Evolutionary conservation across 2,888 invertebrate genomes (phyloP).

Genomic region (Eristalis tenax): DNA sequence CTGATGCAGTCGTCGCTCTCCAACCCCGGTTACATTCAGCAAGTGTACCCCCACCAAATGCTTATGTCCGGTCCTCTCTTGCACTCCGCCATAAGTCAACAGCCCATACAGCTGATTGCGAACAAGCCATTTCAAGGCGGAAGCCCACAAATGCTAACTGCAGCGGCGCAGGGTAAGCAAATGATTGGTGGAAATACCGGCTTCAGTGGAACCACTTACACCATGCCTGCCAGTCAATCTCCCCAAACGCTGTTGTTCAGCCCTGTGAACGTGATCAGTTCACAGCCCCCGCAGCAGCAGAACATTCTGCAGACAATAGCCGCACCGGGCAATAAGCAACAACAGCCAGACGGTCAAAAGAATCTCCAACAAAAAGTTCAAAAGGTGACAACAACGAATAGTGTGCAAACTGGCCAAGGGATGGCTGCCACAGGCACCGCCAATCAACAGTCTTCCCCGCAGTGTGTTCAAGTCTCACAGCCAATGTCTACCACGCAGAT

Average conservation of each 20-base stretch:
- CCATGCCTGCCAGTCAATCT: conserved; percentile 89
- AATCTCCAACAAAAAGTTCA: conserved; percentile 82
- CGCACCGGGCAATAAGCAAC: conserved; percentile 76
- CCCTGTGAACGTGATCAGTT: conserved; percentile 81
- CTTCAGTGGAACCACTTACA: conserved; percentile 86
- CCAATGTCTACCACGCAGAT: conserved; percentile 89
- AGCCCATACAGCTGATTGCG: conserved; percentile 87
- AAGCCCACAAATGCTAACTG: conserved; percentile 92
- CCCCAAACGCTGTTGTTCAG: conserved; percentile 89
- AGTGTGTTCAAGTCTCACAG: conserved; percentile 88
- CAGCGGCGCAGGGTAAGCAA: conserved; percentile 86
- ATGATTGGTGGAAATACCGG: conserved; percentile 82
- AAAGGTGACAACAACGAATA: conserved; percentile 81
- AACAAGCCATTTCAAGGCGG: conserved; percentile 92
- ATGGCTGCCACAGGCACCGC: conserved; percentile 79
- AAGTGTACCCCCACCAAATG: conserved; percentile 89
- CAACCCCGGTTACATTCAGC: conserved; percentile 88
- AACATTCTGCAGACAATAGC: conserved; percentile 80
- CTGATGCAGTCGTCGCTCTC: conserved; percentile 88
- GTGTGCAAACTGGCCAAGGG: conserved; percentile 78
- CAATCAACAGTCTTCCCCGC: conserved; percentile 83
- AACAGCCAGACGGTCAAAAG: conserved; percentile 78
- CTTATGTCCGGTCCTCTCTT: conserved; percentile 91
- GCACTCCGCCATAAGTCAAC: conserved; percentile 81
- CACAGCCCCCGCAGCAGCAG: conserved; percentile 81